Evolutionary conservation across 2,113 vertebrate genomes (phyloP).

Genomic region (Falco punctatus): DNA sequence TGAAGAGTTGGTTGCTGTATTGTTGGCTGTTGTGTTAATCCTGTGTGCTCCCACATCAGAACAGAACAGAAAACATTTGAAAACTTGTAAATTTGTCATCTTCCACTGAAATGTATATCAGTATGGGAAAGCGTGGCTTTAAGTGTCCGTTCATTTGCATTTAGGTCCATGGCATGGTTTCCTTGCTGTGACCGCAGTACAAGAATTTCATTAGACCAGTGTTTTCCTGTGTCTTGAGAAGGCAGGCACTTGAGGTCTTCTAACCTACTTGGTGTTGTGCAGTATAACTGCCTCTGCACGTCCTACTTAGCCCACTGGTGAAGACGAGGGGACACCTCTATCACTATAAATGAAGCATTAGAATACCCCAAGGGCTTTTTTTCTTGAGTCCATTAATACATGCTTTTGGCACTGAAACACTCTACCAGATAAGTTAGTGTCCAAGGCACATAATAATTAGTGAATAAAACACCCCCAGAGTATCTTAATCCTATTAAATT

Average conservation of each 20-base stretch:
- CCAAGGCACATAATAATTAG: conserved; percentile 1
- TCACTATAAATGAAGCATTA: background rate
- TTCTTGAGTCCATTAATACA: background rate
- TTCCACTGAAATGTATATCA: background rate
- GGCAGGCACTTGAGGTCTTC: background rate
- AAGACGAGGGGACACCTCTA: background rate
- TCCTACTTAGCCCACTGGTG: background rate
- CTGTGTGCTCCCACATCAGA: background rate
- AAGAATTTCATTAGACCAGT: background rate
- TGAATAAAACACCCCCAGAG: conserved; percentile 7
- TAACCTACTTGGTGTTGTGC: background rate
- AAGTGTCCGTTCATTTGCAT: rapidly evolving
- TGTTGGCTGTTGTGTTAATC: background rate
- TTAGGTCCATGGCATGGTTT: background rate
- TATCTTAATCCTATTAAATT: conserved; percentile 39
- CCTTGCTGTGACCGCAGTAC: background rate
- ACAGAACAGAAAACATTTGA: background rate
- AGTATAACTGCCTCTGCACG: background rate
- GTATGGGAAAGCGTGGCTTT: rapidly evolving
- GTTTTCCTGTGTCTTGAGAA: background rate
- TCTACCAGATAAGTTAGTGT: background rate
- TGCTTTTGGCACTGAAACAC: background rate
- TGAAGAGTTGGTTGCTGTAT: background rate
- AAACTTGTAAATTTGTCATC: background rate
- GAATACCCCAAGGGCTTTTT: background rate